Evolutionary conservation across 2,113 vertebrate genomes (phyloP), one percentile per base, ranked within the genome.

Genomic region (Andinoacara biseriatus): DNA sequence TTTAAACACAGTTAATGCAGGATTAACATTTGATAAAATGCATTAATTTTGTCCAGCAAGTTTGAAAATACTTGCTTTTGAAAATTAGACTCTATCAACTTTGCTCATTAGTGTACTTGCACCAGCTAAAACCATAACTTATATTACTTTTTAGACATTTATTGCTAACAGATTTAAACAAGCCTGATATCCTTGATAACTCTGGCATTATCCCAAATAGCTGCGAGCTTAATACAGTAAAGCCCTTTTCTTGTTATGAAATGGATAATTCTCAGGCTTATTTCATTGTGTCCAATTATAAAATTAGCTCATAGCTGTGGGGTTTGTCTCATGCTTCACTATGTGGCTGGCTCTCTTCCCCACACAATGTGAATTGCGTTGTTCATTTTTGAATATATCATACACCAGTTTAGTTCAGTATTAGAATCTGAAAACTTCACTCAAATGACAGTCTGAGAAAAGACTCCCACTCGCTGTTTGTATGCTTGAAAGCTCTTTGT

Each of bases 261-360:
- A 74, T 54, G 17, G 77, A 77, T 84, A 46, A 83, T 58, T 85
- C 58, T 17, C 18, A 2, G 4, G 22, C 60, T 82, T 49, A 62
- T 83, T 74, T 83, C 29, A 81, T 61, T 83, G 60, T 75, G 87
- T 85, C 54, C 74, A 80, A 85, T 83, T 86, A 62, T 81, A 61
- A 85, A 83, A 87, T 85, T 84, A 74, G 82, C 61, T 69, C 65
- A 72, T 10, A 81, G 79, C 81, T 75, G 33, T 31, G 49, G 57
- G 79, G 57, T 62, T 86, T 57, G 57, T 77, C 58, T 56, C 77
- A 18, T 74, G 40, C 82, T 76, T 78, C 24, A 22, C 24, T 84
- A 76, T 76, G 20, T 63, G 22, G 54, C 56, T 52, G 65, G 54
- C 38, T 80, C n/a, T 8, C n/a, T 78, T 88, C 58, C 76, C 67